phyloP scores from a whole-genome alignment of 2,888 invertebrate genomes.

The Sphaerophoria rueppellii region DNA sequence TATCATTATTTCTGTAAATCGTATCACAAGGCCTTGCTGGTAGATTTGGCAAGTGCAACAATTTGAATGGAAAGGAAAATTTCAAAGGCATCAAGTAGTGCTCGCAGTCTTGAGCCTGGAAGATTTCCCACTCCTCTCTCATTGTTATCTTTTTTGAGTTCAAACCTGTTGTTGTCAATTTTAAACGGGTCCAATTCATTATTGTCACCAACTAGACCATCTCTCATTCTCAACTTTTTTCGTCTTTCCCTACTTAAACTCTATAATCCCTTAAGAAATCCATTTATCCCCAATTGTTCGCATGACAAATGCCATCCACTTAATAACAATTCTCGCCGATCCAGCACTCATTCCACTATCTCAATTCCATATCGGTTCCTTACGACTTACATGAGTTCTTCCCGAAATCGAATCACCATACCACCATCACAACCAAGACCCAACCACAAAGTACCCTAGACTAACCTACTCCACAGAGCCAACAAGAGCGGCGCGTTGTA shows the following conservation, averaged over 20 bases:
- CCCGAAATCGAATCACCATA: constrained; percentile 72
- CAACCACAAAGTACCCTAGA: no score
- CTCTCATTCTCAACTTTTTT: constrained; percentile 40
- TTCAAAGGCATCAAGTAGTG: no score
- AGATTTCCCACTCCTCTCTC: no score
- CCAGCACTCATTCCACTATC: constrained; percentile 59
- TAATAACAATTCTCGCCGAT: constrained; percentile 57
- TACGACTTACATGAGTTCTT: constrained; percentile 61
- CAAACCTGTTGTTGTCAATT: neutral
- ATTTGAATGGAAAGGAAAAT: no score
- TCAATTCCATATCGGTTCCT: constrained; percentile 67
- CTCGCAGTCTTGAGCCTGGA: no score
- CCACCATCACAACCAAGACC: constrained; percentile 17
- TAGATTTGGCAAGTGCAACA: no score
- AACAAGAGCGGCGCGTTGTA: neutral
- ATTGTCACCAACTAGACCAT: constrained; percentile 48
- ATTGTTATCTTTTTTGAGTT: neutral
- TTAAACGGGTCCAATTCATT: constrained; percentile 50
- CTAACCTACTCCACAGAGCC: no score
- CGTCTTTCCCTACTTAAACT: constrained; percentile 55
- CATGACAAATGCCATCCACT: constrained; percentile 71
- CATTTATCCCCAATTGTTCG: constrained; percentile 64
- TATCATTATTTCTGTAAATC: no score
- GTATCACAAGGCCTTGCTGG: no score
- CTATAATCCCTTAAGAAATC: constrained; percentile 50